Evolutionary conservation across 2,113 vertebrate genomes (phyloP).

Genomic region (Forbesichthys papilliferus): DNA sequence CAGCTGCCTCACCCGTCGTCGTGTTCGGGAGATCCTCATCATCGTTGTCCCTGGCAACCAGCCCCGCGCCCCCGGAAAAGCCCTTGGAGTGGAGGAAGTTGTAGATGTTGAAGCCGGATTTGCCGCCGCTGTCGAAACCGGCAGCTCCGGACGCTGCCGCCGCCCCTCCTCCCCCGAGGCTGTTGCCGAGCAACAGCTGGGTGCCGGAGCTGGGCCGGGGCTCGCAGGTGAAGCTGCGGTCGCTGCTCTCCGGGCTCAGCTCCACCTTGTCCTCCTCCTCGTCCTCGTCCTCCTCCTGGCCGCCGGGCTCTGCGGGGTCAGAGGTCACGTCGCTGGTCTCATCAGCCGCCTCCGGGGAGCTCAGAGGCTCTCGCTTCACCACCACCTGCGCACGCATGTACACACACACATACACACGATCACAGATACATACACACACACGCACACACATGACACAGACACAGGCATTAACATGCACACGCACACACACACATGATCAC

Average conservation of each 20-base stretch:
- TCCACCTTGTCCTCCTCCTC: constrained; percentile 92
- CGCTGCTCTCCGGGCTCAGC: constrained; percentile 93
- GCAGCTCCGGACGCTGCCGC: constrained; percentile 6
- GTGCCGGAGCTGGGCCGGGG: constrained; percentile 89
- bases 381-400: constrained; percentile 76
- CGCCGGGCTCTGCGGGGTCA: constrained; percentile 72
- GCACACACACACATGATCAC: background rate
- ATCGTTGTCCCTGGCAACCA: constrained; percentile 79
- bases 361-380: constrained; percentile 92
- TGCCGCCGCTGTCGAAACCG: constrained; percentile 65
- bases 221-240: constrained; percentile 88
- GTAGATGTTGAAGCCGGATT: constrained; percentile 87
- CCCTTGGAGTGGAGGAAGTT: constrained; percentile 84
- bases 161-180: constrained; percentile 43
- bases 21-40: constrained; percentile 90
- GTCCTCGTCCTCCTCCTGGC: constrained; percentile 85
- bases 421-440: too few relatives aligned
- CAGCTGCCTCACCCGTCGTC: constrained; percentile 84
- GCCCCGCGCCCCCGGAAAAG: constrained; percentile 64
- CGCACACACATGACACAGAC: constrained; percentile 37
- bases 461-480: background rate
- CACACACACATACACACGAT: constrained; percentile 3
- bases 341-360: constrained; percentile 89
- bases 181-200: constrained; percentile 85
- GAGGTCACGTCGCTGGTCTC: constrained; percentile 92